A percentile compares a stretch with the other conserved stretches of the same genome.
phyloP scores from a whole-genome alignment of 2,113 vertebrate genomes.

The Tyrannus savana region DNA sequence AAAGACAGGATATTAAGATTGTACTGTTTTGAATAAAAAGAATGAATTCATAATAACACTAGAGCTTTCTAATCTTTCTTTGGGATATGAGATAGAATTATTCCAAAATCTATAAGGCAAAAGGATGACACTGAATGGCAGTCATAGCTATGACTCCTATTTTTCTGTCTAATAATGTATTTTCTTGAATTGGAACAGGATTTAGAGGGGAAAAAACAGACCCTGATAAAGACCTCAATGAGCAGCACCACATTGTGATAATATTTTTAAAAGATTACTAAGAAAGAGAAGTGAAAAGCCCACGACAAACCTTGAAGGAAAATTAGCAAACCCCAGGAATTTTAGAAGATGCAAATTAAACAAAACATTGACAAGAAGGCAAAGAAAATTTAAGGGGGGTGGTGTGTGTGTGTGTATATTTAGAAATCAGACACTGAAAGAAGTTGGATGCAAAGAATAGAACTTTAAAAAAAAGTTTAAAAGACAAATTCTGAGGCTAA shows the following conservation, averaged over 20 bases:
- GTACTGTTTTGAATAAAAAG: neutral
- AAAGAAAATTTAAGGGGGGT: neutral
- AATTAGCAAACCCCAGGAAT: neutral
- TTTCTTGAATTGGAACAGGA: neutral
- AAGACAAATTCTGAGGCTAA: neutral
- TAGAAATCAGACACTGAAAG: neutral
- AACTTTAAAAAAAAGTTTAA: neutral
- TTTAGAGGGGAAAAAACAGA: neutral
- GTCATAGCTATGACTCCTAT: neutral
- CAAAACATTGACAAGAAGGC: rapidly evolving
- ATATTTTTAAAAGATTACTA: neutral
- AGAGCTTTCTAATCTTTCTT: neutral
- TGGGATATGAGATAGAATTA: neutral
- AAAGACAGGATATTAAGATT: neutral
- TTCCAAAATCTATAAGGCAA: neutral
- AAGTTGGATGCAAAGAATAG: neutral
- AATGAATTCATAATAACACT: neutral
- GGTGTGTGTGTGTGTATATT: rapidly evolving
- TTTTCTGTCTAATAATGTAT: neutral
- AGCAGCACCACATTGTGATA: neutral
- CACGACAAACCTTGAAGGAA: neutral
- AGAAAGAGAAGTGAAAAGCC: neutral
- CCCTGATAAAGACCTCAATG: neutral
- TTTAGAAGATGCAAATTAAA: neutral
- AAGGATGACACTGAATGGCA: neutral